Percentiles rank a stretch among this genome's conserved stretches.
These are phyloP conservation scores for Boleophthalmus pectinirostris DNA, from an alignment of 2,113 vertebrate species.

Conservation along the genomic window DNA sequence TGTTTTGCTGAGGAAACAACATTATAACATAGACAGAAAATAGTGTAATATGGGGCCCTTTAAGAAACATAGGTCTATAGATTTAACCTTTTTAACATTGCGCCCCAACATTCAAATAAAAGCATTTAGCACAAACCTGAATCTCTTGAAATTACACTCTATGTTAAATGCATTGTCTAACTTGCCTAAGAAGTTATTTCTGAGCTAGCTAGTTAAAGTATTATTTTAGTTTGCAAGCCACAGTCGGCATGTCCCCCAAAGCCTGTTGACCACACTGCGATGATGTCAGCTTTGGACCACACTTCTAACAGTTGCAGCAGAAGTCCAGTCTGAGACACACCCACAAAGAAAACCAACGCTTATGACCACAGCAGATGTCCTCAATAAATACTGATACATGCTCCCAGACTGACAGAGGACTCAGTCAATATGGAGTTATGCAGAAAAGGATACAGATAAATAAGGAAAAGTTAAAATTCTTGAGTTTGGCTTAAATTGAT, in stretches of 20 bases:
- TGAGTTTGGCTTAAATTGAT: too few species aligned
- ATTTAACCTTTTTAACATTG: too few species aligned
- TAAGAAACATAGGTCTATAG: too few species aligned
- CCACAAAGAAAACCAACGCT: constrained; percentile 49
- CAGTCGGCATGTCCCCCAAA: not conserved
- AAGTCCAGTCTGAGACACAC: constrained; percentile 41
- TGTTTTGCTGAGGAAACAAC: too few species aligned
- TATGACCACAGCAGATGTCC: constrained; percentile 66
- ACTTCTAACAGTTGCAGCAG: constrained; percentile 43
- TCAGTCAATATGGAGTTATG: not conserved
- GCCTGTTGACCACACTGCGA: constrained; percentile 19
- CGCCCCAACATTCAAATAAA: too few species aligned
- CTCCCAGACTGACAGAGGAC: not conserved
- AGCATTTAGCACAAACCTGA: too few species aligned
- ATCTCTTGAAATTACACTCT: too few species aligned
- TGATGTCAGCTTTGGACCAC: constrained; percentile 50
- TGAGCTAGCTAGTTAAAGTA: not conserved
- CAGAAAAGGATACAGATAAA: too few species aligned
- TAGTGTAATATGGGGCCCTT: too few species aligned
- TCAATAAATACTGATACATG: constrained; percentile 50
- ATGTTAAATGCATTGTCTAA: too few species aligned
- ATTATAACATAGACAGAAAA: too few species aligned
- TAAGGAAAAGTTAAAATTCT: too few species aligned
- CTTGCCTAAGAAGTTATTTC: not conserved
- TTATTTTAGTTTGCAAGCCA: not conserved